A percentile compares a stretch with the other conserved stretches of the same genome.
Conservation (phyloP, 1,140 invertebrate genomes). For the Pachypeltis micranthus region DNA sequence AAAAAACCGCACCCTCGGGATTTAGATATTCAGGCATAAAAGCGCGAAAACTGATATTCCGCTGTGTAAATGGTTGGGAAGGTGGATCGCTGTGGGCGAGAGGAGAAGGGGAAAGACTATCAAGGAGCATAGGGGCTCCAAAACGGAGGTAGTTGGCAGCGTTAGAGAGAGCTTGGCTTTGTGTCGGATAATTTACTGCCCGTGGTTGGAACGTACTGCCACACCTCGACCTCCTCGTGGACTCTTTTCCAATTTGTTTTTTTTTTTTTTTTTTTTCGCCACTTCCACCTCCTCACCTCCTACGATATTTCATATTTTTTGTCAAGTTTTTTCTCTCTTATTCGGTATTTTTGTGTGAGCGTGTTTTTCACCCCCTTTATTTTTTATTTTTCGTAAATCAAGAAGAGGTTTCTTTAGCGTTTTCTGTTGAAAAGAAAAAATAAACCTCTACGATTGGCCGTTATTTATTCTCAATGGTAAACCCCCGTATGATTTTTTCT, state of each 20-base stretch:
- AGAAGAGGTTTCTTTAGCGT: too few species aligned
- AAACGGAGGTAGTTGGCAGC: constrained; percentile 8
- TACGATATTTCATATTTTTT: constrained; percentile 3
- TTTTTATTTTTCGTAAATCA: too few species aligned
- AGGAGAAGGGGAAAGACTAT: neutral
- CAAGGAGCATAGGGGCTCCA: constrained; percentile 3
- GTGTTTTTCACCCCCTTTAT: too few species aligned
- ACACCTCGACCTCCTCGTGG: neutral
- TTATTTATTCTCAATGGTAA: too few species aligned
- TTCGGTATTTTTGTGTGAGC: neutral
- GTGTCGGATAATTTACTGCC: constrained; percentile 7
- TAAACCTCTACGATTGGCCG: too few species aligned
- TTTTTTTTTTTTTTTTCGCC: neutral
- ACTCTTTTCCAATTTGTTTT: constrained; percentile 8
- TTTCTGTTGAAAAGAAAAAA: too few species aligned
- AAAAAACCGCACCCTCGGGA: neutral
- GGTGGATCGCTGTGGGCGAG: too few species aligned
- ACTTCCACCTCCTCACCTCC: neutral
- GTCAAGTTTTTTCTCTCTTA: neutral
- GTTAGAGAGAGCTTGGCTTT: neutral
- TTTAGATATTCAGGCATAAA: constrained; percentile 3
- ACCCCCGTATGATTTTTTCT: too few species aligned
- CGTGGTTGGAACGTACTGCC: constrained; percentile 5
- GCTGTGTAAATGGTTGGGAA: too few species aligned
- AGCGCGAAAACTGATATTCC: constrained; percentile 4